A percentile compares a stretch with the other conserved stretches of the same genome.
Conservation (phyloP, 2,113 vertebrate genomes). For the Alectura lathami region DNA sequence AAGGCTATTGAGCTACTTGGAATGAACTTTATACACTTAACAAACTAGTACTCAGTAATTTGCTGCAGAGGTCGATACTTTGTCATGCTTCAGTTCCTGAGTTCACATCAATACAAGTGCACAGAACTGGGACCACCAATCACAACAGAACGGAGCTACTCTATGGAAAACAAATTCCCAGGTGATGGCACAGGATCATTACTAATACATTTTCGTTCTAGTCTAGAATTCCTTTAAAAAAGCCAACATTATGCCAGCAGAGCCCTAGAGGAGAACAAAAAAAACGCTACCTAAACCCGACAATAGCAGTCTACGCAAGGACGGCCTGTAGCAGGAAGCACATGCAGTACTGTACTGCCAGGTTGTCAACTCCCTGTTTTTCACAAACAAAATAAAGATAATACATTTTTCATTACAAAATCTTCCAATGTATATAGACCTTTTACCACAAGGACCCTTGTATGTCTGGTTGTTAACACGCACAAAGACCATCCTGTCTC, state of each 20-base stretch:
- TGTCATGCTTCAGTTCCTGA: not conserved
- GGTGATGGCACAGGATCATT: not conserved
- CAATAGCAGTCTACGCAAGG: not conserved
- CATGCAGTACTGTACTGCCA: not conserved
- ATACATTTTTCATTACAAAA: not conserved
- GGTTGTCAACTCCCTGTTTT: not conserved
- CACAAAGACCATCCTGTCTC: not conserved
- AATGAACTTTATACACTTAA: not conserved
- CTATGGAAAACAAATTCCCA: not conserved
- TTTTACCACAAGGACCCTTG: not conserved
- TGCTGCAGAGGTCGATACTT: not conserved
- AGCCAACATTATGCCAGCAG: not conserved
- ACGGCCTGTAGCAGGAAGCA: not conserved
- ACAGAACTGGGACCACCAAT: not conserved
- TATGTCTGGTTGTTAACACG: not conserved
- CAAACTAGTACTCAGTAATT: not conserved
- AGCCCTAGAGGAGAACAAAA: not conserved
- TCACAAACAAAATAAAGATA: not conserved
- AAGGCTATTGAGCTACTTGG: not conserved
- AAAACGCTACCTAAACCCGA: not conserved
- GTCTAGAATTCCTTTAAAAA: not conserved
- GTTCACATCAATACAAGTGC: not conserved
- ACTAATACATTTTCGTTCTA: not conserved
- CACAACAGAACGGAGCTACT: not conserved
- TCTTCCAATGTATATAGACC: not conserved